Percentiles rank a stretch among this genome's conserved stretches.
These are phyloP conservation scores for Eumaeus atala DNA, from an alignment of 1,140 invertebrate genomes.

Conservation along the genomic window DNA sequence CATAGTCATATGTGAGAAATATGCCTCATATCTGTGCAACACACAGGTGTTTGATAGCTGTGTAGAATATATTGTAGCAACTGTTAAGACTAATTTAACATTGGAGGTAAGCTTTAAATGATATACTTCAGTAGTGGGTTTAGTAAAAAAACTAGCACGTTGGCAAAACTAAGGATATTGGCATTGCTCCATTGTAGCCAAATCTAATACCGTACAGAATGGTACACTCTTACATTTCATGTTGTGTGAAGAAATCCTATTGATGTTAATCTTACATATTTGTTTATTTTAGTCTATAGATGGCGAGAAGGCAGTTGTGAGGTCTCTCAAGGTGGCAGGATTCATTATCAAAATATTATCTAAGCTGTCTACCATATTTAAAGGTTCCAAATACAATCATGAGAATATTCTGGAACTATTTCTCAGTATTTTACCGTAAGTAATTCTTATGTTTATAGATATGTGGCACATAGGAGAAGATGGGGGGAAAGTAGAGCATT, in stretches of 20 bases:
- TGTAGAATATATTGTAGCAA: constrained; percentile 33
- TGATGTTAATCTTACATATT: constrained; percentile 1
- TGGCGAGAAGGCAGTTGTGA: constrained; percentile 43
- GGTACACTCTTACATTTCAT: too few relatives aligned
- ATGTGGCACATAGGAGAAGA: too few relatives aligned
- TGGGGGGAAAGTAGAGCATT: too few relatives aligned
- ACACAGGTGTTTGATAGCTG: constrained; percentile 37
- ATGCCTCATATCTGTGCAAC: constrained; percentile 40
- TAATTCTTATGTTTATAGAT: constrained; percentile 13
- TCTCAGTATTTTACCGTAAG: constrained; percentile 40
- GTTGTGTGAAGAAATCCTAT: neutral
- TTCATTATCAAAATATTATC: constrained; percentile 51
- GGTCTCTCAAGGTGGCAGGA: constrained; percentile 48
- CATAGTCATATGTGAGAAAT: constrained; percentile 54
- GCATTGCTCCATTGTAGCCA: too few relatives aligned
- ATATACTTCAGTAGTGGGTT: too few relatives aligned
- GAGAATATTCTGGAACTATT: constrained; percentile 37
- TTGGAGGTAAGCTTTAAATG: constrained; percentile 19
- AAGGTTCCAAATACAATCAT: constrained; percentile 31
- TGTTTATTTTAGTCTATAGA: constrained; percentile 33
- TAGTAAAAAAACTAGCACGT: too few relatives aligned
- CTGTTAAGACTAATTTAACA: constrained; percentile 42
- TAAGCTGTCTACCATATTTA: constrained; percentile 45
- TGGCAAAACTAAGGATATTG: too few relatives aligned
- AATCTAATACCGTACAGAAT: too few relatives aligned